A percentile compares a stretch with the other conserved stretches of the same genome.
Evolutionary conservation across 2,113 vertebrate species (phyloP).

Genomic region (Corythoichthys intestinalis): DNA sequence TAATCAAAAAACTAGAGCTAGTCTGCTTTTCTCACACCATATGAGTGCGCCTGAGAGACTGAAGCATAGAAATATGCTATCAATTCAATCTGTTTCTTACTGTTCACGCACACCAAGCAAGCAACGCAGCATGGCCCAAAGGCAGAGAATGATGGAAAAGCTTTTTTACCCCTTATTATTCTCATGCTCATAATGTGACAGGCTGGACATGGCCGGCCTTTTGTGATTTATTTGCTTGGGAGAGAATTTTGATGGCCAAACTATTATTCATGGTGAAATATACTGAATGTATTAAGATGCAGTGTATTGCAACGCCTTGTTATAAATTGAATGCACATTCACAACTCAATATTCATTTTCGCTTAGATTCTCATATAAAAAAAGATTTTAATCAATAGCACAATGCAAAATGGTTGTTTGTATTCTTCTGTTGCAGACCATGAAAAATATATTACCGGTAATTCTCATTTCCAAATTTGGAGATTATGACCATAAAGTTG

Average conservation of each 20-base stretch:
- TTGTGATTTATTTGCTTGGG: slow-evolving; percentile 3
- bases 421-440: not conserved
- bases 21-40: not conserved
- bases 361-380: not conserved
- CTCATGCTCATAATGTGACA: slow-evolving; percentile 2
- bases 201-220: not conserved
- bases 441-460: not conserved
- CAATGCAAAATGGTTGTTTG: not conserved
- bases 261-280: not conserved
- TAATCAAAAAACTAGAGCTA: not conserved
- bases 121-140: not conserved
- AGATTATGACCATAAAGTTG: not conserved
- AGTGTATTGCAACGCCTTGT: not conserved
- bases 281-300: not conserved
- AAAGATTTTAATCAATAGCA: not conserved
- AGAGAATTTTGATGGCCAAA: not conserved
- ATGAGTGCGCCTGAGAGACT: not conserved
- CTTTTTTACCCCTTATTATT: not conserved
- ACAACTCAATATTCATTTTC: not conserved
- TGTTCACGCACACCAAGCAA: not conserved
- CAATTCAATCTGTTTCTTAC: not conserved
- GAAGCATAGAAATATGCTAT: slow-evolving; percentile 1
- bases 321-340: not conserved
- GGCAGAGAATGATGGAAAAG: slow-evolving; percentile 7
- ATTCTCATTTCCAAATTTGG: not conserved